phyloP scores from a whole-genome alignment of 1,140 invertebrate genomes.

The Magallana ariakensis region DNA sequence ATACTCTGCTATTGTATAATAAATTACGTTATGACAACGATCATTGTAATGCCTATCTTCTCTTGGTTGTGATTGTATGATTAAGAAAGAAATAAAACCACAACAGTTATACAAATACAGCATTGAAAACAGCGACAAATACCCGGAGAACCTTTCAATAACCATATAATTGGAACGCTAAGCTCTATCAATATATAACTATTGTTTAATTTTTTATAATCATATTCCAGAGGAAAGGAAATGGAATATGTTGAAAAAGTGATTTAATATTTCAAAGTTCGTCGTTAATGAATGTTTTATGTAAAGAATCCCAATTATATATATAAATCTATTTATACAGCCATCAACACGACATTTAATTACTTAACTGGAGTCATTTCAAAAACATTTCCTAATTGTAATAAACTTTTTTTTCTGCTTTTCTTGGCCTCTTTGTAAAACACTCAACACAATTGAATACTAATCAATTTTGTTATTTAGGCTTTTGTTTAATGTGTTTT shows the following conservation, averaged over 20 bases:
- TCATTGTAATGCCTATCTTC: too few species aligned
- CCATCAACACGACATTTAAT: not conserved
- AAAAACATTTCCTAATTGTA: not conserved
- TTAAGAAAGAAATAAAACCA: too few species aligned
- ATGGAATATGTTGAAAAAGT: not conserved
- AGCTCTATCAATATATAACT: too few species aligned
- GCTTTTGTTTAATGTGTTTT: too few species aligned
- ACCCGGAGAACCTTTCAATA: too few species aligned
- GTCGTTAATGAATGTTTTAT: conserved; percentile 1
- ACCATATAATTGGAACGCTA: too few species aligned
- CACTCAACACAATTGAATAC: not conserved
- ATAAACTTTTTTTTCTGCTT: not conserved
- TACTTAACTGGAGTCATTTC: not conserved
- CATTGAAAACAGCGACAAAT: too few species aligned
- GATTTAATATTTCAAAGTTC: not conserved
- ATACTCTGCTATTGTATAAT: too few species aligned
- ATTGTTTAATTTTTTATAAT: too few species aligned
- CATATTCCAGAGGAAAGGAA: not conserved
- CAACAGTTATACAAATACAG: too few species aligned
- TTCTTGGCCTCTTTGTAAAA: not conserved
- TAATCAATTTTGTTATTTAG: not conserved
- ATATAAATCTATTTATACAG: not conserved
- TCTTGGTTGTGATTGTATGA: too few species aligned
- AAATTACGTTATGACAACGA: too few species aligned
- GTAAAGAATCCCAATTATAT: conserved; percentile 1